These are phyloP conservation scores for Psophia crepitans DNA, from an alignment of 2,113 vertebrate species.

Conservation along the genomic window DNA sequence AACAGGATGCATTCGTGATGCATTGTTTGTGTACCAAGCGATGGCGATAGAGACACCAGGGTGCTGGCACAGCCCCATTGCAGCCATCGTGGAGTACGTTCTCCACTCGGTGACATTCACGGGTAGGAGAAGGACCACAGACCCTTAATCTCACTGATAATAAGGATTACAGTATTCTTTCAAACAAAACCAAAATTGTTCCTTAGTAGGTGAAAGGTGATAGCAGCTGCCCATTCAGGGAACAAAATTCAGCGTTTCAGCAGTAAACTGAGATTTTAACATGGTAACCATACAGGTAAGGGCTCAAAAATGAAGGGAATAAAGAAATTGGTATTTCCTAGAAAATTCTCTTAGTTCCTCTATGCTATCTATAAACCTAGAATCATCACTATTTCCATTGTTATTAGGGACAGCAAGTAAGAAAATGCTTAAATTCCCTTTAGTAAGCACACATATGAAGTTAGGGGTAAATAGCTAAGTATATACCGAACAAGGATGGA, in stretches of 20 bases:
- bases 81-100: no score
- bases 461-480: background rate
- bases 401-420: background rate
- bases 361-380: background rate
- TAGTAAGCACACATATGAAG: background rate
- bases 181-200: background rate
- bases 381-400: background rate
- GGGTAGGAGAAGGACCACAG: background rate
- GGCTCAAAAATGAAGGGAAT: background rate
- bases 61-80: background rate
- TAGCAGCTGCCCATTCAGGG: background rate
- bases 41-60: background rate
- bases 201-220: background rate
- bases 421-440: background rate
- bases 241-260: background rate
- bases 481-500: background rate
- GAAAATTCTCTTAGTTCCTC: background rate
- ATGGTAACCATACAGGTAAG: fast-evolving
- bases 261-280: background rate
- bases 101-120: background rate
- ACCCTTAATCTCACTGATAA: background rate
- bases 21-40: background rate
- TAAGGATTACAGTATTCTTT: background rate
- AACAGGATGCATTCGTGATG: background rate
- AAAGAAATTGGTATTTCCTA: background rate